A percentile compares a stretch with the other conserved stretches of the same genome.
phyloP scores from a whole-genome alignment of 64 coral and sea anemone genomes.

The Actinia equina region DNA sequence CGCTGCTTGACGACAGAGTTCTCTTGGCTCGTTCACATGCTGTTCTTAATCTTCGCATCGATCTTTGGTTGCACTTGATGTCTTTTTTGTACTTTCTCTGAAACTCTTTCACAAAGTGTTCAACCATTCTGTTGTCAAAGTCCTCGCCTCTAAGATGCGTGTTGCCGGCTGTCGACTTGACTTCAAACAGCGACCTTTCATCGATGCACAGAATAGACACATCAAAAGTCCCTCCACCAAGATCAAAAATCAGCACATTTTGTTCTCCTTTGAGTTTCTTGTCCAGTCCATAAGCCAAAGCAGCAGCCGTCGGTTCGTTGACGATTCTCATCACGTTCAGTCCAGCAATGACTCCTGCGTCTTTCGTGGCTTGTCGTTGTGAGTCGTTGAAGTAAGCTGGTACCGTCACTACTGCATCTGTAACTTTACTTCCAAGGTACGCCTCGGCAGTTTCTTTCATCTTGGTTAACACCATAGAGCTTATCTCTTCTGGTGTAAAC shows the following conservation, averaged over 20 bases:
- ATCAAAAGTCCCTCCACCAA: neutral
- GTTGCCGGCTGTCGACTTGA: conserved; percentile 74
- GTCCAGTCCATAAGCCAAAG: conserved; percentile 32
- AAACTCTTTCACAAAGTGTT: conserved; percentile 63
- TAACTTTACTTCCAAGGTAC: conserved; percentile 65
- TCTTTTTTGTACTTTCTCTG: conserved; percentile 74
- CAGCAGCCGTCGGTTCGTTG: conserved; percentile 36
- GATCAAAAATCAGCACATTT: neutral
- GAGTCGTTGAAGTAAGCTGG: conserved; percentile 83
- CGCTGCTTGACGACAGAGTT: conserved; percentile 36
- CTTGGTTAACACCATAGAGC: conserved; percentile 72
- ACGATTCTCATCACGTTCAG: conserved; percentile 71
- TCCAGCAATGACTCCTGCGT: conserved; percentile 70
- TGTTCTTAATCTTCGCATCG: conserved; percentile 60
- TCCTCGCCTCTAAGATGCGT: conserved; percentile 91
- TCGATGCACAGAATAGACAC: conserved; percentile 76
- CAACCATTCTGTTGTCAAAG: conserved; percentile 76
- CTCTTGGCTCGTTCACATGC: conserved; percentile 39
- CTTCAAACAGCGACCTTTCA: conserved; percentile 78
- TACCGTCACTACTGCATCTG: conserved; percentile 72
- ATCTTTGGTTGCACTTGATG: conserved; percentile 37
- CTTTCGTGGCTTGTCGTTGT: conserved; percentile 77
- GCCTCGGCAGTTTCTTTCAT: conserved; percentile 87
- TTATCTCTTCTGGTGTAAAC: conserved; percentile 82
- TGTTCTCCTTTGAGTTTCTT: conserved; percentile 9